Base-by-base conservation (phyloP, 64 coral and sea anemone genomes). In the Montipora capricornis region DNA sequence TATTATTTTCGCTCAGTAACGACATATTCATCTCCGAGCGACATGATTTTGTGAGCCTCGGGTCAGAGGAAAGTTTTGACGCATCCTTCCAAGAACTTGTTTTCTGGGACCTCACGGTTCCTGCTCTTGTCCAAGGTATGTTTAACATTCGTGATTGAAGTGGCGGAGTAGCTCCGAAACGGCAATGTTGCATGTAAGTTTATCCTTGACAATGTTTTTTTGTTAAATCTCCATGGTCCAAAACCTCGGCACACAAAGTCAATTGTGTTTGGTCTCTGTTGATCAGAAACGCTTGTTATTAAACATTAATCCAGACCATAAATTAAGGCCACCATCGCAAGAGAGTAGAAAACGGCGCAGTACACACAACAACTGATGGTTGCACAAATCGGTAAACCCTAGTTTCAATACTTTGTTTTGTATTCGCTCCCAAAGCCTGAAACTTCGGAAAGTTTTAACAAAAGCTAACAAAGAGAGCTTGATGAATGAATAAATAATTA, bases 21-120 rank as follows among this genome's bases (percentile, higher is more conserved):
- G 82, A 53, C 71, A 97, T 94, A 85, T 97, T 84, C 20, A 97
- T 77, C 49, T 94, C 89, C 5, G 95, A 97, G 2, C 93, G 82
- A 48, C 93, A 97, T 20, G 89, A 94, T 69, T 91, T 94, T 4
- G 76, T 80, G 24, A 45, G 59, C 20, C 74, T 82, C 17, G 82
- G 73, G 47, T 76, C 74, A 6, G 70, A 69, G 20, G 91, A 92
- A 51, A 29, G 8, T 11, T 8, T 81, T 51, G 79, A 47, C 60
- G 59, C 47, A 13, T 49, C 37, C 46, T 19, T 20, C 46, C 44
- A 49, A 3, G 75, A 93, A 4, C 15, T 81, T 45, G 70, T 87
- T 50, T 77, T 70, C 29, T 44, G 58, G 20, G 17, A 64, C 61
- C 75, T 87, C 26, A 78, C 66, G 14, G 91, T 81, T 44, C 57